Percentiles rank a stretch among this genome's conserved stretches.
Evolutionary conservation across 2,888 invertebrate species (phyloP).

Genomic region (Neria commutata): DNA sequence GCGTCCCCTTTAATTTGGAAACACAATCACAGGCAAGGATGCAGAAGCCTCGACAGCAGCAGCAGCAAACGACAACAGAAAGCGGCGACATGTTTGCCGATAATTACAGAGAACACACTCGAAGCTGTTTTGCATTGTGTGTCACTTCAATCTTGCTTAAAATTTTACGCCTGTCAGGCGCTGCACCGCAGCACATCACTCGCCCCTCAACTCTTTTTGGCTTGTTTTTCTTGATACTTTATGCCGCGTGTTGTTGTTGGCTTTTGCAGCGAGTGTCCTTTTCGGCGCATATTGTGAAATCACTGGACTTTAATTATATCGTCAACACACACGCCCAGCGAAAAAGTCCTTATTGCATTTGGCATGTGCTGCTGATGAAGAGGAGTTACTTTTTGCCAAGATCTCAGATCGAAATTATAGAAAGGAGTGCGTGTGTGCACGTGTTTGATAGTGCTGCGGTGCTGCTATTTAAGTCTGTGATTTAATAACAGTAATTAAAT

Average conservation of each 20-base stretch:
- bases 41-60: no score
- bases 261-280: not conserved
- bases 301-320: constrained; percentile 37
- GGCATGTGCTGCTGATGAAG: no score
- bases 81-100: constrained; percentile 38
- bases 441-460: no score
- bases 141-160: not conserved
- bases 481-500: no score
- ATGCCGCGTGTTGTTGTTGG: not conserved
- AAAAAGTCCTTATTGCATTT: not conserved
- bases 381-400: no score
- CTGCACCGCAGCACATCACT: not conserved
- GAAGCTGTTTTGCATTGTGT: constrained; percentile 1
- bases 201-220: not conserved
- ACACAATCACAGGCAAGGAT: constrained; percentile 28
- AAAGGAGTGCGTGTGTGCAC: no score
- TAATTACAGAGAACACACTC: constrained; percentile 37
- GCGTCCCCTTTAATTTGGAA: constrained; percentile 36
- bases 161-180: not conserved
- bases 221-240: not conserved
- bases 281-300: not conserved
- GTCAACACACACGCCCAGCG: constrained; percentile 22
- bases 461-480: no score
- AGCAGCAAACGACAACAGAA: no score
- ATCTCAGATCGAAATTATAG: no score